Base-by-base conservation (phyloP, 2,797 vertebrate species). In the Rhynchotus rufescens region DNA sequence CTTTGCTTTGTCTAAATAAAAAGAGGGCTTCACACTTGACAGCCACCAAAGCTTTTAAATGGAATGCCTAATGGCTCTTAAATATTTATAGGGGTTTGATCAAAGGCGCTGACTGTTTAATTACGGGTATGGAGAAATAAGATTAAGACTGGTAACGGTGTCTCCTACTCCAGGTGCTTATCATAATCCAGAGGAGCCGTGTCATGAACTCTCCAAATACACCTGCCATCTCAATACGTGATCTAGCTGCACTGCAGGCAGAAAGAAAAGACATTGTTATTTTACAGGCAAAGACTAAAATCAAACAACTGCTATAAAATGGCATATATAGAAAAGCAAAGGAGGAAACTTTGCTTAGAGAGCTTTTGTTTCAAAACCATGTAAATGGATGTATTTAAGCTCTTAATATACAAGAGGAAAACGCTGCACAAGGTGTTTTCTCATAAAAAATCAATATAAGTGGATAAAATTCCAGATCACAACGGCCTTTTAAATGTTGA, bases 81-180 rank as follows among this genome's bases (percentile, higher is more conserved):
- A 86, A 22, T 57, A 59, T 36, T 81, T 79, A 42, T 15, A 76
- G 10, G 15, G 40, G 7, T 40, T 88, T 61, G 47, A 76, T 57
- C 30, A 61, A 19, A 81, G 47, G 17, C 28, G 21, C 21, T 64
- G 44, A 30, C 25, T 47, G 10, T 25, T 23, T 78, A 79, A 12
- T 19, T 71, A 61, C 0, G 14, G n/a, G 5, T 26, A 64, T 12
- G 8, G 12, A 6, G 84, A 87, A 80, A 21, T 30, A 28, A 76
- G 13, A 57, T 47, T 56, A 73, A 2, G 1, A 68, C 11, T 30
- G 14, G 11, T 49, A 79, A 10, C 25, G 12, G 3, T 45, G 26
- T 32, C 5, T 26, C 6, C 0, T 2, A 7, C 1, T 1, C 16
- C 69, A 6, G 23, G 12, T 73, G 40, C 30, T 65, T 62, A 69